Evolutionary conservation across 2,797 vertebrate genomes (phyloP).

Genomic region (Halcyon chelicuti): DNA sequence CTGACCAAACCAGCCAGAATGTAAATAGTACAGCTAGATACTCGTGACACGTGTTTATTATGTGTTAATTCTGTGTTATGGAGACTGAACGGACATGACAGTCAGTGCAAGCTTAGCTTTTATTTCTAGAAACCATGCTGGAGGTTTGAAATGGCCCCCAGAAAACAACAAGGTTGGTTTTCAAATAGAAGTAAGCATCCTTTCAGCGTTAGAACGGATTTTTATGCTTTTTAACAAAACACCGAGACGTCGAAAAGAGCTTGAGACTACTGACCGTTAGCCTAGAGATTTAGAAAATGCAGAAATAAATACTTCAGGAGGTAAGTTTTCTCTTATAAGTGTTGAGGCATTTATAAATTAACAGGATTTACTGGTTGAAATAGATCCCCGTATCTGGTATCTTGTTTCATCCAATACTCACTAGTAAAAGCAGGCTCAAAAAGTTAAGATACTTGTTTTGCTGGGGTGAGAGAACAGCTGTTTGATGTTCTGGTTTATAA

Average conservation of each 20-base stretch:
- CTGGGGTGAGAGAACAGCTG: slow-evolving; percentile 59
- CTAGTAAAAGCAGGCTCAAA: slow-evolving; percentile 11
- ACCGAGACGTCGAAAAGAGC: background rate
- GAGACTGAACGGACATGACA: background rate
- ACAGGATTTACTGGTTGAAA: slow-evolving; percentile 26
- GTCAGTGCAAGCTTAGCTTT: background rate
- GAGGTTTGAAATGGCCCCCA: background rate
- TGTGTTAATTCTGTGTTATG: too few species aligned
- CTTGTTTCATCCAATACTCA: slow-evolving; percentile 18
- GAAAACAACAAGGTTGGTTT: background rate
- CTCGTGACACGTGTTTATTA: fast-evolving
- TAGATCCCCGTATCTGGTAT: background rate
- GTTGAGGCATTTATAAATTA: slow-evolving; percentile 27
- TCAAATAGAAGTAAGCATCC: background rate
- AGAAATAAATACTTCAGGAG: slow-evolving; percentile 29
- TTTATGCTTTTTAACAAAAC: background rate
- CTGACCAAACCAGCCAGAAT: background rate
- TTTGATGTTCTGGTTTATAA: slow-evolving; percentile 57
- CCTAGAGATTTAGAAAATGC: slow-evolving; percentile 5
- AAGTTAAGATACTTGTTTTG: background rate
- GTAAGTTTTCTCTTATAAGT: background rate
- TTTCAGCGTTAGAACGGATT: background rate
- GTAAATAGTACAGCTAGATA: background rate
- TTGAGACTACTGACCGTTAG: background rate
- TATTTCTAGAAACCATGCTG: fast-evolving